Conservation (phyloP, 1,140 invertebrate species). For the silkworm (Bombyx mori) region ASM3026992v2 NC_085107.1:5560501-5561000, state of each 20-base stretch:
- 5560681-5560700: constrained; percentile 52
- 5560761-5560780: constrained; percentile 34
- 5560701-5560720: constrained; percentile 33
- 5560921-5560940: constrained; percentile 52
- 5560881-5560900: constrained; percentile 47
- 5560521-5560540: constrained; percentile 71
- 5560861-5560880: constrained; percentile 27
- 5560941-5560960: constrained; percentile 33
- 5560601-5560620: constrained; percentile 69
- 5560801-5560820: constrained; percentile 25
- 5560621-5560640: constrained; percentile 77
- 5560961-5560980: constrained; percentile 50
- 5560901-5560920: constrained; percentile 56
- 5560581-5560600: constrained; percentile 74
- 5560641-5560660: constrained; percentile 72
- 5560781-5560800: constrained; percentile 19
- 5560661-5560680: constrained; percentile 60
- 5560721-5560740: constrained; percentile 42
- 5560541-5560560: constrained; percentile 79
- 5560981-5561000: constrained; percentile 59
- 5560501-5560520: constrained; percentile 75
- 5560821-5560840: constrained; percentile 15
- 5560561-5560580: constrained; percentile 75
- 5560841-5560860: constrained; percentile 26
- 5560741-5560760: constrained; percentile 50